Percentiles rank a stretch among this genome's conserved stretches.
Evolutionary conservation across 2,797 vertebrate species (phyloP).

Genomic region (Enteromius viviparus): DNA sequence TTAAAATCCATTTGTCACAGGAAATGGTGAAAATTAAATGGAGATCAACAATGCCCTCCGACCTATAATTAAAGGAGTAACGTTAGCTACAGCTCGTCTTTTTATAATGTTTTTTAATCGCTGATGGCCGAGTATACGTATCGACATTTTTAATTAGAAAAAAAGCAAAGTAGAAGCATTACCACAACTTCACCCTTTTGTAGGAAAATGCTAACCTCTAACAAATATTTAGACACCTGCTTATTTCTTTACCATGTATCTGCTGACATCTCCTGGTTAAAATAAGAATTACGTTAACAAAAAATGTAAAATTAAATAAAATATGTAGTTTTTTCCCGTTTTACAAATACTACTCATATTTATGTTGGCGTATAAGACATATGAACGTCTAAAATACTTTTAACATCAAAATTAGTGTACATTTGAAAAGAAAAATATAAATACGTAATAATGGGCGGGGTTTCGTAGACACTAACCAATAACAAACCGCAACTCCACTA

Average conservation of each 20-base stretch:
- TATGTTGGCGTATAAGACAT: neutral
- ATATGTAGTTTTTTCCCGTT: neutral
- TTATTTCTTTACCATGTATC: neutral
- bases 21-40: neutral
- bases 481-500: neutral
- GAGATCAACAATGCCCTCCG: neutral
- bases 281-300: neutral
- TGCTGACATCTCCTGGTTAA: slow-evolving; percentile 39
- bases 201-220: neutral
- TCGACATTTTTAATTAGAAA: too few species aligned
- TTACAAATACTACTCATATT: neutral
- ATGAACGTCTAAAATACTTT: neutral
- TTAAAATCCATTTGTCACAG: neutral
- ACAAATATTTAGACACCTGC: neutral
- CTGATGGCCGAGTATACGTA: neutral
- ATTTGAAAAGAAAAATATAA: neutral
- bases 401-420: neutral
- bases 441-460: neutral
- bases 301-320: neutral
- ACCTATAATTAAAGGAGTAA: neutral
- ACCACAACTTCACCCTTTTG: neutral
- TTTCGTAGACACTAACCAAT: slow-evolving; percentile 5
- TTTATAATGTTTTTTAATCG: neutral
- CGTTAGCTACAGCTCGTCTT: neutral
- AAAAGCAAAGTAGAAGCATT: neutral